phyloP scores from a whole-genome alignment of 1,140 invertebrate species.

The Rhynchophorus ferrugineus region DNA sequence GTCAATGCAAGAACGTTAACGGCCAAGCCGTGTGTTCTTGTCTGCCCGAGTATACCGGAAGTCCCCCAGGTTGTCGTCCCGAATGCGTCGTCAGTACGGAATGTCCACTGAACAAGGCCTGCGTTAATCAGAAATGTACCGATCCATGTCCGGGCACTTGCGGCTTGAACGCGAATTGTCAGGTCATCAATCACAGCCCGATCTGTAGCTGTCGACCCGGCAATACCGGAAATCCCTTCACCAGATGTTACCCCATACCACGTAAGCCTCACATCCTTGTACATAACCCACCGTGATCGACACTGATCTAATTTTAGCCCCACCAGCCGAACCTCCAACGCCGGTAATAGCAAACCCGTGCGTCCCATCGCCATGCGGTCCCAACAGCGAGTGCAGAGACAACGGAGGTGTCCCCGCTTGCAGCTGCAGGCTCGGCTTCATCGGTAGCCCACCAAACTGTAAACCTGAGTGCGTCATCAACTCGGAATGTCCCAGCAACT shows the following conservation, averaged over 20 bases:
- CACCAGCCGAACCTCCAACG: no score
- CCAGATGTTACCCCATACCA: conserved; percentile 46
- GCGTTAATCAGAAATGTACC: conserved; percentile 57
- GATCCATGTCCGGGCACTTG: conserved; percentile 70
- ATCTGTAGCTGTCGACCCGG: conserved; percentile 57
- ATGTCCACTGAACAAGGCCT: conserved; percentile 57
- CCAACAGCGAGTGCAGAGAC: conserved; percentile 55
- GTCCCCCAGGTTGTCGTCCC: conserved; percentile 63
- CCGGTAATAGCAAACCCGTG: conserved; percentile 51
- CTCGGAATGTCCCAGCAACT: conserved; percentile 63
- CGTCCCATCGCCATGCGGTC: conserved; percentile 60
- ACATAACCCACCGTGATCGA: no score
- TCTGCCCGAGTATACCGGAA: conserved; percentile 55
- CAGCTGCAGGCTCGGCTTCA: conserved; percentile 60
- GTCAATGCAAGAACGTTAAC: conserved; percentile 61
- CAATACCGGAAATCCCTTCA: conserved; percentile 50
- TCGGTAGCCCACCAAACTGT: conserved; percentile 69
- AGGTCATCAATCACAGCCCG: conserved; percentile 61
- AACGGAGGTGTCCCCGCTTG: conserved; percentile 50
- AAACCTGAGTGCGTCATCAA: conserved; percentile 70
- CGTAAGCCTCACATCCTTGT: conserved; percentile 36
- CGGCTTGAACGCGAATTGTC: conserved; percentile 58
- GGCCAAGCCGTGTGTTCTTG: conserved; percentile 61
- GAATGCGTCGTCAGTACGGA: conserved; percentile 66
- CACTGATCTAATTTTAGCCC: no score